Evolutionary conservation across 2,113 vertebrate genomes (phyloP).

Genomic region (Saccopteryx bilineata): DNA sequence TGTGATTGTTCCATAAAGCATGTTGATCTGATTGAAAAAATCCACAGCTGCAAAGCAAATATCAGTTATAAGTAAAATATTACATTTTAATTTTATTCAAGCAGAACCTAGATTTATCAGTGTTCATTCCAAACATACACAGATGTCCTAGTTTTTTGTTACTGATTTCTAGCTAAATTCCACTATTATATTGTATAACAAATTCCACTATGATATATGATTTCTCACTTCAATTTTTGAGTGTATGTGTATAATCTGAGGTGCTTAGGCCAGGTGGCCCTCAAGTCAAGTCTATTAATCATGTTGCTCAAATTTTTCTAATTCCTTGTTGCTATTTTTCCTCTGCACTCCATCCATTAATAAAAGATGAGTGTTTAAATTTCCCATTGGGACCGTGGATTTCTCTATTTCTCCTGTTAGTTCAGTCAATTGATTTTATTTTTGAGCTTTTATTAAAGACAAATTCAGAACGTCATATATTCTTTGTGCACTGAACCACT

Average conservation of each 20-base stretch:
- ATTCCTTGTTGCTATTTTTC: background rate
- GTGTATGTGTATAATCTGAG: background rate
- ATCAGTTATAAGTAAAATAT: slow-evolving; percentile 39
- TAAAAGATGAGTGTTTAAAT: slow-evolving; percentile 1
- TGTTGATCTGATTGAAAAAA: slow-evolving; percentile 96
- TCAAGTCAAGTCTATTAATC: background rate
- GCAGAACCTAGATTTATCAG: slow-evolving; percentile 18
- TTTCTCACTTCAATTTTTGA: slow-evolving; percentile 16
- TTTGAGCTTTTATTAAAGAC: background rate
- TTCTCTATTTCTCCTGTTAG: slow-evolving; percentile 28
- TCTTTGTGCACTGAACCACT: slow-evolving; percentile 1
- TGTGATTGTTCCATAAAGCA: slow-evolving; percentile 94
- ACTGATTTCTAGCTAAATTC: background rate
- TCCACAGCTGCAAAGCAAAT: slow-evolving; percentile 90
- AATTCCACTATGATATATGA: background rate
- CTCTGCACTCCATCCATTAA: background rate
- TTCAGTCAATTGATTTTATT: background rate
- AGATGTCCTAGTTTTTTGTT: background rate
- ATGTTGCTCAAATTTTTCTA: background rate
- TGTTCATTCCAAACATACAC: background rate
- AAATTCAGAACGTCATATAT: background rate
- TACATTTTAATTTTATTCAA: slow-evolving; percentile 53
- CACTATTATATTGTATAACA: background rate
- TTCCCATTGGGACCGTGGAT: background rate
- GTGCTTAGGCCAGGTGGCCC: background rate